These are phyloP conservation scores for Rhynchotus rufescens DNA, from an alignment of 2,797 vertebrate species.

Conservation along the genomic window DNA sequence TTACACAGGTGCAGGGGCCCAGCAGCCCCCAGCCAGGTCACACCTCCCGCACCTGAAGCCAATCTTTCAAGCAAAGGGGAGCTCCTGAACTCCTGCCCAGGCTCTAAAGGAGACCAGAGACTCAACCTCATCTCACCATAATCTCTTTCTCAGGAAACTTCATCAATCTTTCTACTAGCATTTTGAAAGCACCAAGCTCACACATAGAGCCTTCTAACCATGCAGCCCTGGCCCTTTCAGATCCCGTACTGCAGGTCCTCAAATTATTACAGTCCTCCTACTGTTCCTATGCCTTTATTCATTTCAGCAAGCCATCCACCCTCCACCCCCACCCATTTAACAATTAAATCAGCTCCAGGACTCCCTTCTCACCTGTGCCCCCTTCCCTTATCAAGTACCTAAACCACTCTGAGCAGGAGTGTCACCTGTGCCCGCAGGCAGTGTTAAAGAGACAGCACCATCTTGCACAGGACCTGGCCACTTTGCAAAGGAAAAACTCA, in stretches of 20 bases:
- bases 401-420: background rate
- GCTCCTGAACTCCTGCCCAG: background rate
- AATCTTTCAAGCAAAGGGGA: too few species aligned
- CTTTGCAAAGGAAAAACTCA: background rate
- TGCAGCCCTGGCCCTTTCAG: background rate
- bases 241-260: background rate
- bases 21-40: too few species aligned
- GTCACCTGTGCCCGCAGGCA: background rate
- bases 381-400: background rate
- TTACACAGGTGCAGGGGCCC: background rate
- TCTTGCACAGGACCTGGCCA: background rate
- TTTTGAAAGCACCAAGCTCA: background rate
- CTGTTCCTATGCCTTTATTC: background rate
- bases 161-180: background rate
- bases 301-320: background rate
- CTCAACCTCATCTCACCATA: background rate
- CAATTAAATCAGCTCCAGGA: background rate
- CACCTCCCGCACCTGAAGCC: background rate
- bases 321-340: background rate
- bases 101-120: background rate
- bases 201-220: background rate
- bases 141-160: background rate
- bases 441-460: background rate
- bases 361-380: too few species aligned
- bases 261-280: background rate